Evolutionary conservation across 2,797 vertebrate species (phyloP).

Genomic region (Podarcis lilfordi): DNA sequence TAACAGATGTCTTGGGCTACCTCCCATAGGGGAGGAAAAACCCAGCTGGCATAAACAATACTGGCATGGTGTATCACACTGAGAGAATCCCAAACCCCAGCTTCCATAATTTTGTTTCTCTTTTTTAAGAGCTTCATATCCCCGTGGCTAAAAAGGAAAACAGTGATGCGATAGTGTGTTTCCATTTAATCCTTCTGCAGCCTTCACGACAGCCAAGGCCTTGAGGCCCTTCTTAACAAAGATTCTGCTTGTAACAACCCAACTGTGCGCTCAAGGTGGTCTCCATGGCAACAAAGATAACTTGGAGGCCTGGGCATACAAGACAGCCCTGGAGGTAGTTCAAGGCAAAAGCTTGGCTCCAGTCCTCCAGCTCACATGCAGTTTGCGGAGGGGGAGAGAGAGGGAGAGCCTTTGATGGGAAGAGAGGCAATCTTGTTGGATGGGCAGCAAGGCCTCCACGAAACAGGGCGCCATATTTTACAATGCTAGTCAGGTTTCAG

Average conservation of each 20-base stretch:
- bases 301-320: constrained; percentile 36
- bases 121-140: background rate
- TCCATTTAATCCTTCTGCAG: constrained; percentile 23
- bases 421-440: background rate
- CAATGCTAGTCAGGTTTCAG: background rate
- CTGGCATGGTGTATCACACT: background rate
- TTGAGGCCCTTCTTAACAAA: constrained; percentile 40
- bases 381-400: background rate
- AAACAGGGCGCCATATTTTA: background rate
- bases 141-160: background rate
- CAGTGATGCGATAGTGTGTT: constrained; percentile 13
- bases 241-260: constrained; percentile 40
- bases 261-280: constrained; percentile 43
- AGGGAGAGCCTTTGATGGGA: background rate
- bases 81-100: background rate
- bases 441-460: background rate
- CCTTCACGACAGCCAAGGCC: constrained; percentile 17
- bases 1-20: background rate
- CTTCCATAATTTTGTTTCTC: background rate
- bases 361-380: background rate
- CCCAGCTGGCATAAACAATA: background rate
- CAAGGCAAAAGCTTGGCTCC: constrained; percentile 34
- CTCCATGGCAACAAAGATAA: constrained; percentile 50
- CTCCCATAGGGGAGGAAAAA: background rate
- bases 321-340: constrained; percentile 40